Conservation (phyloP, 2,797 vertebrate genomes). For the Australoheros facetus region DNA sequence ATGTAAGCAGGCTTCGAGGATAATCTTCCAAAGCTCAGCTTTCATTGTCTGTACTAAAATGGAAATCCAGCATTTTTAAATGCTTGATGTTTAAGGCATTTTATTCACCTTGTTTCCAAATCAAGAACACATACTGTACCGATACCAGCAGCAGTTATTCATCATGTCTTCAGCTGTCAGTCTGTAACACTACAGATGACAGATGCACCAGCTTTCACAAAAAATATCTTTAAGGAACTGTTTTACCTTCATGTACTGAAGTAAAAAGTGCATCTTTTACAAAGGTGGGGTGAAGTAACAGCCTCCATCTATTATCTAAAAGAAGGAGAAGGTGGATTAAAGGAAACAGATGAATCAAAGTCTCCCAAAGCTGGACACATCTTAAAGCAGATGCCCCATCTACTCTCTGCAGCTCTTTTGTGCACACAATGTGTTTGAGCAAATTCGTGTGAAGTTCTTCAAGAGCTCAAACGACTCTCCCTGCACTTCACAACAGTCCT, state of each 20-base stretch:
- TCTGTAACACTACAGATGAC: too few species aligned
- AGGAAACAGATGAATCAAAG: slow-evolving; percentile 8
- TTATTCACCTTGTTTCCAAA: neutral
- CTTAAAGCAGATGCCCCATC: slow-evolving; percentile 8
- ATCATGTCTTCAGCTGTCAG: neutral
- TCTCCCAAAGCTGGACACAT: neutral
- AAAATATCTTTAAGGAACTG: neutral
- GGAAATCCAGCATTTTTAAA: neutral
- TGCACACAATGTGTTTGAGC: neutral
- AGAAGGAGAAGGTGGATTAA: slow-evolving; percentile 4
- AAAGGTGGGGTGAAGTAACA: neutral
- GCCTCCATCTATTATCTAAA: slow-evolving; percentile 6
- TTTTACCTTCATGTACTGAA: neutral
- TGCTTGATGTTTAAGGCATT: neutral
- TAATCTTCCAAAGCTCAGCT: neutral
- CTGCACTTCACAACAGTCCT: neutral
- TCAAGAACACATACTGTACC: neutral
- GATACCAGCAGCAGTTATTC: too few species aligned
- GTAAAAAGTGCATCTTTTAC: neutral
- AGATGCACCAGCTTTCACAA: neutral
- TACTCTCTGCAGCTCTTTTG: neutral
- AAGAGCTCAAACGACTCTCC: neutral
- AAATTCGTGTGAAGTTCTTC: neutral
- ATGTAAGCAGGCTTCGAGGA: neutral
- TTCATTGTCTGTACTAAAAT: neutral